phyloP scores from a whole-genome alignment of 2,797 vertebrate genomes.

The Eurystomus glaucurus region DNA sequence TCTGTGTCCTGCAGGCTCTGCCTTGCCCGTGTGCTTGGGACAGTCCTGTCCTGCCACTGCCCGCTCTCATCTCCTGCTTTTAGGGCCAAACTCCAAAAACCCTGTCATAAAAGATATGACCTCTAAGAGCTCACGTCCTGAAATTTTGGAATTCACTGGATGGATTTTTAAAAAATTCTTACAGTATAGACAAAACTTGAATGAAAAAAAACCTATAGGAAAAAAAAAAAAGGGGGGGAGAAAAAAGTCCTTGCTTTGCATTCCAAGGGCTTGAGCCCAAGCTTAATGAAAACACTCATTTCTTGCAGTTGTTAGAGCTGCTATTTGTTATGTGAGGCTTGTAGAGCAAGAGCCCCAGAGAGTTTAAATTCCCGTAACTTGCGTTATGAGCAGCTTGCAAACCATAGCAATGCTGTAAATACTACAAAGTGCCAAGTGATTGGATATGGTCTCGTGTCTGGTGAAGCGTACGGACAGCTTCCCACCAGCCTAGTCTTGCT shows the following conservation, averaged over 20 bases:
- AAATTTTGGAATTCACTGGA: background rate
- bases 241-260: background rate
- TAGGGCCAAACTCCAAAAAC: background rate
- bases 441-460: background rate
- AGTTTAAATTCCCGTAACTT: background rate
- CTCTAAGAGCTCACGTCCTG: background rate
- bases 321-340: background rate
- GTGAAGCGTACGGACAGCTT: background rate
- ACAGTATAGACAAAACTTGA: accelerated
- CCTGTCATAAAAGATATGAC: background rate
- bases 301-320: background rate
- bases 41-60: background rate
- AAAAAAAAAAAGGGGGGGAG: background rate
- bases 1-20: background rate
- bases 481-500: background rate
- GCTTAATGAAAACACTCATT: background rate
- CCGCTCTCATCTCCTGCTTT: background rate
- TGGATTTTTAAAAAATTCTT: background rate
- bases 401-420: background rate
- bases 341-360: background rate
- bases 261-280: background rate
- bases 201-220: background rate
- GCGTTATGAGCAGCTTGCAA: background rate
- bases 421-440: background rate
- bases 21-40: background rate